Evolutionary conservation across 2,113 vertebrate genomes (phyloP), one percentile per base, ranked within the genome.

Genomic region (Mystacornis crossleyi): DNA sequence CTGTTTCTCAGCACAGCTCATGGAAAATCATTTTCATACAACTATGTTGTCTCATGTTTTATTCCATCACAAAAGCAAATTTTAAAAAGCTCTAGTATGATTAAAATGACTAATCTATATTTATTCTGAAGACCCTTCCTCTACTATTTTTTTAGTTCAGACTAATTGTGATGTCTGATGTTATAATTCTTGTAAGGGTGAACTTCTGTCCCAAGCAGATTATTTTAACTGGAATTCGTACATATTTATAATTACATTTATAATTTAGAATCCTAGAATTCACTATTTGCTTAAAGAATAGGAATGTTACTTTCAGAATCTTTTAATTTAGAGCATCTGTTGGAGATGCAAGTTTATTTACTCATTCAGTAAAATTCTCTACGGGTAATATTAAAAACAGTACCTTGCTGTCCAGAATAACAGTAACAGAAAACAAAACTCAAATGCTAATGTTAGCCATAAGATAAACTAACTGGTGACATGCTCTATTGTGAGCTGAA

Each of bases 391-490:
- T 47, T 81, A 64, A 71, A 74, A 86, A 0, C 31, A 66, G 18
- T 51, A 70, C 17, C n/a, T 71, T 33, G 7, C 24, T 64, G 31
- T 42, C 50, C 34, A 81, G 40, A 84, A 74, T 9, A 89, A 34
- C 17, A 53, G 38, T 17, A 70, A 70, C 3, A 54, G 71, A 84
- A 83, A 94, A 74, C 69, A 92, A 91, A 96, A 90, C 75, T n/a
- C n/a, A 86, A 78, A 81, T 53, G 18, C 55, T 86, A 66, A 86
- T 66, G 31, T 78, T 81, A 86, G 67, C 33, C 31, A 42, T 88
- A 78, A 93, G 75, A 95, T 60, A 93, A 94, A 94, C 79, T 88
- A 81, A 83, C 80, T 70, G 66, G 77, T 92, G 90, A 51, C 57
- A 65, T 18, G 48, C 65, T 86, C 40, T 71, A 11, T 57, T 81